Conservation (phyloP, 2,888 invertebrate genomes). For the Pheosia gnoma region DNA sequence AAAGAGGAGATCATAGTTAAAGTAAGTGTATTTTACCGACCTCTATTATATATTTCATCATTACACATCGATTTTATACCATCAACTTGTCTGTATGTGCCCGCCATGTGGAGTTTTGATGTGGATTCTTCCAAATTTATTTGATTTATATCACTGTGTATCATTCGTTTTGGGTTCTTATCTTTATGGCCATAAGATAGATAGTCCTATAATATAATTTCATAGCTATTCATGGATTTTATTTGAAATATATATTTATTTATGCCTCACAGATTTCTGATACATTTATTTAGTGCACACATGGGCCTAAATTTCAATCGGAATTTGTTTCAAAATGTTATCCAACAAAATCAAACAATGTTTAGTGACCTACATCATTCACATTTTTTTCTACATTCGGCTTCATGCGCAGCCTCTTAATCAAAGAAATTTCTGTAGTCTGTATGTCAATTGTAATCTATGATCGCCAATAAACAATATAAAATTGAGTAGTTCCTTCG, state of each 20-base stretch:
- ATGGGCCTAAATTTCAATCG: too few species aligned
- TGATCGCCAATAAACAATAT: background rate
- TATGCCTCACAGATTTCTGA: too few species aligned
- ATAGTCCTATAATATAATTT: background rate
- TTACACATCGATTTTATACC: slow-evolving; percentile 54
- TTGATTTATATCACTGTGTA: slow-evolving; percentile 24
- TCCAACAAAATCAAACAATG: too few species aligned
- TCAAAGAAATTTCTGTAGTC: too few species aligned
- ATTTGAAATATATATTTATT: too few species aligned
- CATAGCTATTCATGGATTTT: too few species aligned
- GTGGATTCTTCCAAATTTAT: slow-evolving; percentile 57
- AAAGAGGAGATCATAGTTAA: slow-evolving; percentile 84
- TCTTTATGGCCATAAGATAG: slow-evolving; percentile 14
- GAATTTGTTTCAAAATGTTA: too few species aligned
- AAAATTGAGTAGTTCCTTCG: background rate
- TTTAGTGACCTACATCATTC: too few species aligned
- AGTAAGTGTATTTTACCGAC: slow-evolving; percentile 54
- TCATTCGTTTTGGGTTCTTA: slow-evolving; percentile 62
- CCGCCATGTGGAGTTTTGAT: slow-evolving; percentile 67
- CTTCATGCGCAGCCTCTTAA: too few species aligned
- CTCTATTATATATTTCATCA: slow-evolving; percentile 33
- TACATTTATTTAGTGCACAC: too few species aligned
- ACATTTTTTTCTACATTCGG: too few species aligned
- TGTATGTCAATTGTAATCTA: too few species aligned
- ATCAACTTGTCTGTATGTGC: slow-evolving; percentile 53